Evolutionary conservation across 2,797 vertebrate genomes (phyloP), one percentile per base, ranked within the genome.

Genomic region (Botia almorhae): DNA sequence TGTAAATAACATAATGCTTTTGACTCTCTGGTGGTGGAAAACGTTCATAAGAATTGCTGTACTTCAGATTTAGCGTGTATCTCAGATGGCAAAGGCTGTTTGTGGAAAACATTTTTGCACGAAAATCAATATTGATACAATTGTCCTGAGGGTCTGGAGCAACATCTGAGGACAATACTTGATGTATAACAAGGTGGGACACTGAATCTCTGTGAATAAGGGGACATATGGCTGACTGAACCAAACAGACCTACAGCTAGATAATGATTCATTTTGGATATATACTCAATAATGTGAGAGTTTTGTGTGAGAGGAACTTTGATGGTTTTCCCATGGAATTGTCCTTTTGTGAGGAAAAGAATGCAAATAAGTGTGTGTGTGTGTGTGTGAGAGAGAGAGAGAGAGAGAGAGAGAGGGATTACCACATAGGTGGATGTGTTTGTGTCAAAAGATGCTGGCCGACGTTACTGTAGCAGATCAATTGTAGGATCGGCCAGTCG

Each of bases 231-330:
- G n/a, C 3, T n/a, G 51, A 76, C 48, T 46, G 64, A 68, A 55
- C 4, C 83, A 86, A 85, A 83, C 84, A 36, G 72, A 90, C 82
- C 87, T 82, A 78, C 87, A 82, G 85, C 58, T 74, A 88, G 80
- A 89, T 87, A 86, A 87, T 85, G 84, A 91, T 84, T 74, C 82
- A 74, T 85, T 79, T n/a, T 76, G 61, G 61, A 76, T 36, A 55
- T 60, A 58, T 69, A 60, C 55, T 69, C 39, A 78, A 50, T 78
- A 60, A 61, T 33, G 13, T 46, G 64, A 69, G 39, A 1, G 50
- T 14, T 4, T 5, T 3, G n/a, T 69, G 63, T 68, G 51, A 76
- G 64, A 68, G n/a, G 53, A 69, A 33, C 50, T 56, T n/a, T 76
- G 26, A 68, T 68, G 11, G 26, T 60, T 19, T n/a, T 10, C 19